These are phyloP conservation scores for Scylla paramamosain DNA, from an alignment of 1,140 invertebrate genomes.

Conservation along the genomic window DNA sequence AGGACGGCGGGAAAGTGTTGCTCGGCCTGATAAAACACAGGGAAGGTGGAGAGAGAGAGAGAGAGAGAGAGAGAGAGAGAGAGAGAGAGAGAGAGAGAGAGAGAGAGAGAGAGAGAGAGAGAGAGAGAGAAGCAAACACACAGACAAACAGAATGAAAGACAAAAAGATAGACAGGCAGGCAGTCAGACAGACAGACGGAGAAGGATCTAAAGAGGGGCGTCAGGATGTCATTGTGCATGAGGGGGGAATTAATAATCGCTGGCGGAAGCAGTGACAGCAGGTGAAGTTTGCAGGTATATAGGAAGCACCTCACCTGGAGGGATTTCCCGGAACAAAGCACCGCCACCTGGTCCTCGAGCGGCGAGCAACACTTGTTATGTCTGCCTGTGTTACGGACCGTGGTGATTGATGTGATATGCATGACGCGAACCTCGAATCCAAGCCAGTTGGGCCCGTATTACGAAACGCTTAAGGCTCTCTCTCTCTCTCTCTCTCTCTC, in stretches of 20 bases:
- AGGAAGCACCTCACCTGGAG: neutral
- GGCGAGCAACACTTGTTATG: too few relatives aligned
- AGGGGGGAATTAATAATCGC: neutral
- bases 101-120: constrained; percentile 38
- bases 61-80: neutral
- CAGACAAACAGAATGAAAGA: too few relatives aligned
- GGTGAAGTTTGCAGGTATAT: neutral
- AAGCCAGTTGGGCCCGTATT: too few relatives aligned
- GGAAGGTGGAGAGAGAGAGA: neutral
- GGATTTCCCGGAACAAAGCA: neutral
- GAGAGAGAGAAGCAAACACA: neutral
- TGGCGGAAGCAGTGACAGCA: neutral
- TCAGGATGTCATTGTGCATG: neutral
- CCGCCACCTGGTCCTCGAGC: too few relatives aligned
- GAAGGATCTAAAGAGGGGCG: neutral
- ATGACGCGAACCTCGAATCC: too few relatives aligned
- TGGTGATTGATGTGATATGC: too few relatives aligned
- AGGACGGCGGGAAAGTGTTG: neutral
- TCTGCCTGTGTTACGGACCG: too few relatives aligned
- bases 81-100: constrained; percentile 39
- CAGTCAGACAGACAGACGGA: neutral
- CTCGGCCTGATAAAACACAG: neutral
- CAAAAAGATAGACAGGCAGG: too few relatives aligned
- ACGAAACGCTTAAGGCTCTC: too few relatives aligned
- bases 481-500: too few relatives aligned